A percentile compares a stretch with the other conserved stretches of the same genome.
phyloP scores from a whole-genome alignment of 2,888 invertebrate genomes.

The Eupithecia exiguata region DNA sequence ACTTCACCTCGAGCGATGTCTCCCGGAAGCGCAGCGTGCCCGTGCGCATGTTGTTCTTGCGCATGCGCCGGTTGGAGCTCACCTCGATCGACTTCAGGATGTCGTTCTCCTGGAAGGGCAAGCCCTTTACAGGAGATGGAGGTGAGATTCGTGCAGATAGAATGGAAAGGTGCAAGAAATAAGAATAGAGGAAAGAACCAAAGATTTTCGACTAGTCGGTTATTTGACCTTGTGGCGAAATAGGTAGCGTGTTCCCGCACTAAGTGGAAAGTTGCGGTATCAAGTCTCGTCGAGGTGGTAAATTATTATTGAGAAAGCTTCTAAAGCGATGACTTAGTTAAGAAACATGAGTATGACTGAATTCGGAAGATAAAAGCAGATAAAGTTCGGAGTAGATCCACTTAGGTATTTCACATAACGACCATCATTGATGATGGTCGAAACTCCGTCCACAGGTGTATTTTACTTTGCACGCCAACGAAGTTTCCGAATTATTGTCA shows the following conservation, averaged over 20 bases:
- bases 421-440: not conserved
- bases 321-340: not conserved
- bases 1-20: constrained; percentile 91
- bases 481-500: too few relatives aligned
- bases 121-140: constrained; percentile 16
- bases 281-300: not conserved
- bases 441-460: not conserved
- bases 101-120: constrained; percentile 86
- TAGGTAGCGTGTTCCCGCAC: too few relatives aligned
- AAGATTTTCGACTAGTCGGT: not conserved
- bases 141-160: not conserved
- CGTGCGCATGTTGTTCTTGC: constrained; percentile 92
- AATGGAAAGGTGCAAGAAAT: not conserved
- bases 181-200: not conserved
- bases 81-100: constrained; percentile 94
- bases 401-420: not conserved
- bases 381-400: not conserved
- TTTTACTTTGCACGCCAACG: too few relatives aligned
- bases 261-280: too few relatives aligned
- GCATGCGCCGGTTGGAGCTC: constrained; percentile 94
- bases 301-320: not conserved
- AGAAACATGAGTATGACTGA: not conserved
- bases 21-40: constrained; percentile 95
- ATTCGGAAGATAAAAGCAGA: not conserved
- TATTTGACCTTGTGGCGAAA: too few relatives aligned